Percentiles rank a stretch among this genome's conserved stretches.
Evolutionary conservation across 2,797 vertebrate genomes (phyloP).

Genomic region (Falco concolor): DNA sequence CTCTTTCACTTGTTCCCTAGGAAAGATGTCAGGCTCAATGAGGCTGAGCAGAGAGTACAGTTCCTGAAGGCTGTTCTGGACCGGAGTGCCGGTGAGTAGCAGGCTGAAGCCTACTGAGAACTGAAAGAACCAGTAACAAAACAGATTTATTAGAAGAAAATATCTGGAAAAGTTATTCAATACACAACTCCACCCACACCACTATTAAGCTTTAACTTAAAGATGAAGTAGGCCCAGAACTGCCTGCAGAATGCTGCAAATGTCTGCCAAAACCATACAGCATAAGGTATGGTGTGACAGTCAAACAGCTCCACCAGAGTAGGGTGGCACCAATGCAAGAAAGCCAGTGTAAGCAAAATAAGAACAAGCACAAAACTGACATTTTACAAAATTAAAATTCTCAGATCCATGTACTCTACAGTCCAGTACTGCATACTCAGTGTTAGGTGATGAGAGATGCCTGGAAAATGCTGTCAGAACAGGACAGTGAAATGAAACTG

Average conservation of each 20-base stretch:
- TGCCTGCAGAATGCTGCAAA: background rate
- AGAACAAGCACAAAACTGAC: background rate
- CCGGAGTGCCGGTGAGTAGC: conserved; percentile 89
- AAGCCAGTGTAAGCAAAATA: background rate
- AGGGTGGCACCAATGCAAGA: background rate
- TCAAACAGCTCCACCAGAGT: background rate
- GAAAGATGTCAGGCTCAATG: conserved; percentile 84
- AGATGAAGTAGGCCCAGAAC: background rate
- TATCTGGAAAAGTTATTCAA: background rate
- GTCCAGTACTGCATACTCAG: background rate
- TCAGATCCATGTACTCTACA: background rate
- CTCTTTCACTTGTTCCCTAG: conserved; percentile 68
- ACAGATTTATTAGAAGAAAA: background rate
- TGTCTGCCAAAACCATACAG: background rate
- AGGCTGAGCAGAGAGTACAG: conserved; percentile 89
- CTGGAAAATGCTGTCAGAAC: background rate
- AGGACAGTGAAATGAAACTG: background rate
- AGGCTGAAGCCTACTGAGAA: conserved; percentile 84
- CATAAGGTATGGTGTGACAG: background rate
- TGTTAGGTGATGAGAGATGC: background rate
- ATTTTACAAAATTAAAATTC: background rate
- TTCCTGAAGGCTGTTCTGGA: conserved; percentile 92
- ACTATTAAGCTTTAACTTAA: background rate
- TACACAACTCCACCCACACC: background rate
- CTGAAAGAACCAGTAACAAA: conserved; percentile 66